A percentile compares a stretch with the other conserved stretches of the same genome.
phyloP scores from a whole-genome alignment of 2,113 vertebrate genomes.

The Aptenodytes patagonicus region DNA sequence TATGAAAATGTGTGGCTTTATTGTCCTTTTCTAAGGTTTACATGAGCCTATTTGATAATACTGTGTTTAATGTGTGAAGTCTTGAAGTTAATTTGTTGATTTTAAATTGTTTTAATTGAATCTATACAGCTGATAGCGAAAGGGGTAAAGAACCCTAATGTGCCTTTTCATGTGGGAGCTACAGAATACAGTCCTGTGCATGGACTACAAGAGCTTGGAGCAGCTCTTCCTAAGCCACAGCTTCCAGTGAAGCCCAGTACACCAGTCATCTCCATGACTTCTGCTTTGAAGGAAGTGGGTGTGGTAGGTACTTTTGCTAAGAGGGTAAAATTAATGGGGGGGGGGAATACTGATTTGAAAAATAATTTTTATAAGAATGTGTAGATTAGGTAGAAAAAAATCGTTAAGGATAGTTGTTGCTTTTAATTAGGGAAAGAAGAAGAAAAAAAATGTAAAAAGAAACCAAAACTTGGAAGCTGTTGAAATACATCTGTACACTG shows the following conservation, averaged over 20 bases:
- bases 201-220: slow-evolving; percentile 65
- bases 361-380: neutral
- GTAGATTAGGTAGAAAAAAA: neutral
- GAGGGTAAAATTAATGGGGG: neutral
- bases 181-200: slow-evolving; percentile 42
- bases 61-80: neutral
- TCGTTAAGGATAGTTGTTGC: neutral
- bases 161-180: slow-evolving; percentile 60
- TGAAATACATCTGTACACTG: neutral
- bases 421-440: neutral
- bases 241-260: slow-evolving; percentile 60
- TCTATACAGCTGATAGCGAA: slow-evolving; percentile 79
- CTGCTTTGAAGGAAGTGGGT: slow-evolving; percentile 92
- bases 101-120: neutral
- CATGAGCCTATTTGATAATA: neutral
- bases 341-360: neutral
- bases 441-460: neutral
- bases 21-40: neutral
- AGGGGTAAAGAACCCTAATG: slow-evolving; percentile 74
- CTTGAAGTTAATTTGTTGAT: neutral
- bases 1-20: neutral
- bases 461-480: neutral
- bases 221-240: slow-evolving; percentile 66
- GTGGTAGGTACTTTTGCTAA: slow-evolving; percentile 78
- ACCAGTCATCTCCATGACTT: slow-evolving; percentile 90